Evolutionary conservation across 2,888 invertebrate species (phyloP).

Genomic region (Lissonota sp.): DNA sequence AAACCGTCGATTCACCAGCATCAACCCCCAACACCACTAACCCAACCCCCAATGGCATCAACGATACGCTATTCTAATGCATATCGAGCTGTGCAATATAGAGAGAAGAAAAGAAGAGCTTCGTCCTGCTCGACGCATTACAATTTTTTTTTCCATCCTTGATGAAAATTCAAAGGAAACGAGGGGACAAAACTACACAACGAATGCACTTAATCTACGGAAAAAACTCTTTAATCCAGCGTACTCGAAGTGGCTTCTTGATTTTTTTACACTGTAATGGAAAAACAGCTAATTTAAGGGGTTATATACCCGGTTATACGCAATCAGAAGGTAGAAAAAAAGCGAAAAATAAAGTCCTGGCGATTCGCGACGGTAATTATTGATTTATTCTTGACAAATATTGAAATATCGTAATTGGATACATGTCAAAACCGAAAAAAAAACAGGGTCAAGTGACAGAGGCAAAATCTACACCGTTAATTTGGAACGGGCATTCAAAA

Average conservation of each 20-base stretch:
- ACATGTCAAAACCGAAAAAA: constrained; percentile 18
- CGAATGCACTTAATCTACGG: constrained; percentile 53
- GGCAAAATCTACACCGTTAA: not conserved
- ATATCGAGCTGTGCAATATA: not conserved
- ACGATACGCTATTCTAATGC: constrained; percentile 46
- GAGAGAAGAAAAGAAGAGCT: not conserved
- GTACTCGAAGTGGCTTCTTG: too few relatives aligned
- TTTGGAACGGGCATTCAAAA: constrained; percentile 9
- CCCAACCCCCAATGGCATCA: not conserved
- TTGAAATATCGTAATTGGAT: constrained; percentile 28
- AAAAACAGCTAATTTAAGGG: too few relatives aligned
- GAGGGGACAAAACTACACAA: constrained; percentile 27
- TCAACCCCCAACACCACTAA: constrained; percentile 8
- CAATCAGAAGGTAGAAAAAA: too few relatives aligned
- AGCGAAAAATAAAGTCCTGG: not conserved
- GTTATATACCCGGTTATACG: too few relatives aligned
- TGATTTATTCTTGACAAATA: constrained; percentile 36
- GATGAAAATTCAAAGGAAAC: constrained; percentile 38
- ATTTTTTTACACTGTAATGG: too few relatives aligned
- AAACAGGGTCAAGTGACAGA: constrained; percentile 11
- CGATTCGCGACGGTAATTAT: constrained; percentile 9
- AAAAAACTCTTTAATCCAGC: not conserved
- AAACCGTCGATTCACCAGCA: constrained; percentile 54
- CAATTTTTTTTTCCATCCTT: constrained; percentile 43
- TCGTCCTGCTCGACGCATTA: not conserved